Percentiles rank a stretch among this genome's conserved stretches.
Conservation (phyloP, 2,888 invertebrate species). For the Meteorus colon region DNA sequence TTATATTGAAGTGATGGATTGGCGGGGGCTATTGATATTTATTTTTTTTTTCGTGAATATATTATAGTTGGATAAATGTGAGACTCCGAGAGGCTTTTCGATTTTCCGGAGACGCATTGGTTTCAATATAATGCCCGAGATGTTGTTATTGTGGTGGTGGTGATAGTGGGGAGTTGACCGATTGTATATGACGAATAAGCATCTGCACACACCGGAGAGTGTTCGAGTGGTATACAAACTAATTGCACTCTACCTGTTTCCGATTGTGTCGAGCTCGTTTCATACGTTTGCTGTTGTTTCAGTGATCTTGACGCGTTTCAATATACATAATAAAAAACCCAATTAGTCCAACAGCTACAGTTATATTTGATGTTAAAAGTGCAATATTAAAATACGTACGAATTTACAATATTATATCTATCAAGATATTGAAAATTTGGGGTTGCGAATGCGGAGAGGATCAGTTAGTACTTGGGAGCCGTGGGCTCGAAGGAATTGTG, state of each 20-base stretch:
- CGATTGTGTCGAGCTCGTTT: constrained; percentile 43
- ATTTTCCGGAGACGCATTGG: not conserved
- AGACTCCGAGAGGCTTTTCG: no score
- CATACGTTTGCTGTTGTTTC: constrained; percentile 14
- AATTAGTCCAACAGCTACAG: no score
- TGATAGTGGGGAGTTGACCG: constrained; percentile 27
- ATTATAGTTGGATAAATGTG: not conserved
- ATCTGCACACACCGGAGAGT: constrained; percentile 50
- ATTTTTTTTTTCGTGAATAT: not conserved
- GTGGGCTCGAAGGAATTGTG: constrained; percentile 66
- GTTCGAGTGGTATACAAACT: constrained; percentile 60
- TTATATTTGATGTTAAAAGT: no score
- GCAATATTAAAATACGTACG: no score
- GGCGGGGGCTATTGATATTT: no score
- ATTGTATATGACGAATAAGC: constrained; percentile 45
- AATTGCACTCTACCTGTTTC: constrained; percentile 67
- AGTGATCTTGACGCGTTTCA: not conserved
- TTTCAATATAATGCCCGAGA: not conserved
- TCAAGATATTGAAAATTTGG: not conserved
- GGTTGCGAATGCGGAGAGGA: constrained; percentile 63
- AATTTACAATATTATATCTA: no score
- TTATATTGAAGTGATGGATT: no score
- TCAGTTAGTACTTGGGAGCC: constrained; percentile 66
- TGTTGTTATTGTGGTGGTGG: constrained; percentile 3
- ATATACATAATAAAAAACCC: no score